Evolutionary conservation across 2,113 vertebrate species (phyloP).

Genomic region (Pelvicachromis taeniatus): DNA sequence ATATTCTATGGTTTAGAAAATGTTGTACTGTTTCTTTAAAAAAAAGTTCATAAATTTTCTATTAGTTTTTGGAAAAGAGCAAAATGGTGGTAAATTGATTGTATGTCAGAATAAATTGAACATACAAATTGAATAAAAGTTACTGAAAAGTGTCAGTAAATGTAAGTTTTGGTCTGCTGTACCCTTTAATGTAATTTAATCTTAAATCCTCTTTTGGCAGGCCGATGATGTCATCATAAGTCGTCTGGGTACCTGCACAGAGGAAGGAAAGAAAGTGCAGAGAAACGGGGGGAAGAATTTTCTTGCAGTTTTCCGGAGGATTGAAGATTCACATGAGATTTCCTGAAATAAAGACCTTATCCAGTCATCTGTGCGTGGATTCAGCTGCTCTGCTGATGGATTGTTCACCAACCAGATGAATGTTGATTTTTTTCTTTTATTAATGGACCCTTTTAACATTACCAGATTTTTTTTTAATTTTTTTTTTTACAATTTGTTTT

Average conservation of each 20-base stretch:
- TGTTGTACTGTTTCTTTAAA: background rate
- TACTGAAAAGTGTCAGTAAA: background rate
- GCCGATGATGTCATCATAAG: slow-evolving; percentile 76
- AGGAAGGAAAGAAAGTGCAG: slow-evolving; percentile 90
- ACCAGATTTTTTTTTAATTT: background rate
- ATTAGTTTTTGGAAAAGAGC: background rate
- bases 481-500: too few relatives aligned
- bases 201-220: slow-evolving; percentile 52
- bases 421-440: background rate
- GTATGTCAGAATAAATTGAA: background rate
- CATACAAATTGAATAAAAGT: too few relatives aligned
- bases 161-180: background rate
- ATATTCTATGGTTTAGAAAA: background rate
- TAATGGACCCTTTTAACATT: background rate
- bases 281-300: slow-evolving; percentile 84
- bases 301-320: slow-evolving; percentile 81
- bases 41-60: background rate
- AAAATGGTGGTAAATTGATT: background rate
- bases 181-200: background rate
- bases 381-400: background rate
- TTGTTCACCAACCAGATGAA: background rate
- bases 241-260: slow-evolving; percentile 82
- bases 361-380: background rate
- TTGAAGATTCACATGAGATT: slow-evolving; percentile 58
- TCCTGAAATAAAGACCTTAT: background rate